Evolutionary conservation across 2,888 invertebrate genomes (phyloP).

Genomic region (Molorchus minor): DNA sequence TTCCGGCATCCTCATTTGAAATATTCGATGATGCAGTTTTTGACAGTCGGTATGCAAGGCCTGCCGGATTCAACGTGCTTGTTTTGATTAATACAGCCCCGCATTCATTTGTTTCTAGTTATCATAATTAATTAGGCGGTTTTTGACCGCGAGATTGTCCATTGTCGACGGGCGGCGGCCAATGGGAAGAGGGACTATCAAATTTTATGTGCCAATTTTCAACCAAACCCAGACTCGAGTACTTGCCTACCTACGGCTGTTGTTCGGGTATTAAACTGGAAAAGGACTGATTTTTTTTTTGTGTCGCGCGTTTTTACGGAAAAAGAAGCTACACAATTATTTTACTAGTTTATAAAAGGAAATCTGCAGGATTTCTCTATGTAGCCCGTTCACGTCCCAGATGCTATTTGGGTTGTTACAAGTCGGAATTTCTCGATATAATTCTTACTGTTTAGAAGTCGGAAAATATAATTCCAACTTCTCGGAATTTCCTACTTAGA

Average conservation of each 20-base stretch:
- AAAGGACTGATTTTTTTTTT: too few relatives aligned
- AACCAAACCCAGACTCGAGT: slow-evolving; percentile 1
- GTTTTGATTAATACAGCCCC: slow-evolving; percentile 58
- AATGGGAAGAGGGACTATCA: slow-evolving; percentile 8
- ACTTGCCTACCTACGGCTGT: not conserved
- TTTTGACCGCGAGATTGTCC: slow-evolving; percentile 51
- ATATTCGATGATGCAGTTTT: slow-evolving; percentile 55
- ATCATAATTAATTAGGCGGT: slow-evolving; percentile 60
- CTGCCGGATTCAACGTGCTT: slow-evolving; percentile 52
- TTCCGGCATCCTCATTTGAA: slow-evolving; percentile 45
- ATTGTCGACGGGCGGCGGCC: slow-evolving; percentile 29
- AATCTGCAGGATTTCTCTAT: too few relatives aligned
- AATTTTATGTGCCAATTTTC: slow-evolving; percentile 22
- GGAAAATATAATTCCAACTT: too few relatives aligned
- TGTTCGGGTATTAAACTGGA: not conserved
- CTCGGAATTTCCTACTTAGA: too few relatives aligned
- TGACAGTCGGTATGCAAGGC: slow-evolving; percentile 55
- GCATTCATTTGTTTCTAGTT: slow-evolving; percentile 61
- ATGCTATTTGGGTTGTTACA: too few relatives aligned
- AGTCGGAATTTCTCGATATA: too few relatives aligned
- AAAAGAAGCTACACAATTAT: too few relatives aligned
- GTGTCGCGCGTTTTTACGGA: too few relatives aligned
- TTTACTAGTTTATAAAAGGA: too few relatives aligned
- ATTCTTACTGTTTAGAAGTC: too few relatives aligned
- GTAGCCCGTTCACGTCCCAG: too few relatives aligned